phyloP scores from a whole-genome alignment of 2,888 invertebrate species.

The Acanthosepion lycidas region DNA sequence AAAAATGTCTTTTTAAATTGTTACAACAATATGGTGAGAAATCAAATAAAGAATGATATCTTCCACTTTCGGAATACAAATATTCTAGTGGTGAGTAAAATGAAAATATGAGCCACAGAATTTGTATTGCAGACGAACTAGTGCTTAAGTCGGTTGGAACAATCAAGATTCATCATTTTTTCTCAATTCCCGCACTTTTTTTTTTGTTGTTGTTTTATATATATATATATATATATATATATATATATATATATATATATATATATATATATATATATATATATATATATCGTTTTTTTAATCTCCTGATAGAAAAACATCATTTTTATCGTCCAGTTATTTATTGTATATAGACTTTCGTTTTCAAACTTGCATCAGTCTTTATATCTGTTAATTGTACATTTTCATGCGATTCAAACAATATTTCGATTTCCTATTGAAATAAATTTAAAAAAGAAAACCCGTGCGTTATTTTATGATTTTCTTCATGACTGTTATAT shows the following conservation, averaged over 20 bases:
- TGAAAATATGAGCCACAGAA: background rate
- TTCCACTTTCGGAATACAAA: background rate
- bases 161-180: background rate
- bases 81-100: background rate
- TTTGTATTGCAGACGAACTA: background rate
- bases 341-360: constrained; percentile 10
- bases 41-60: too few relatives aligned
- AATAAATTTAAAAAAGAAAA: background rate
- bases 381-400: constrained; percentile 13
- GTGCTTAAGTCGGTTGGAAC: background rate
- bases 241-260: background rate
- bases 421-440: background rate
- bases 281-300: background rate
- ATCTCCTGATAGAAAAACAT: background rate
- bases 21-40: too few relatives aligned
- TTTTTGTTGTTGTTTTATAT: background rate
- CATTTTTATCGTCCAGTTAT: constrained; percentile 22
- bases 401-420: constrained; percentile 9
- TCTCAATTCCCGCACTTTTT: background rate
- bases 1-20: too few relatives aligned
- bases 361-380: constrained; percentile 9
- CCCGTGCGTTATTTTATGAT: background rate
- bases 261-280: background rate
- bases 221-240: background rate
- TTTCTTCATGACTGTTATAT: background rate